Evolutionary conservation across 2,888 invertebrate genomes (phyloP), one percentile per base, ranked within the genome.

Genomic region (Laothoe populi): DNA sequence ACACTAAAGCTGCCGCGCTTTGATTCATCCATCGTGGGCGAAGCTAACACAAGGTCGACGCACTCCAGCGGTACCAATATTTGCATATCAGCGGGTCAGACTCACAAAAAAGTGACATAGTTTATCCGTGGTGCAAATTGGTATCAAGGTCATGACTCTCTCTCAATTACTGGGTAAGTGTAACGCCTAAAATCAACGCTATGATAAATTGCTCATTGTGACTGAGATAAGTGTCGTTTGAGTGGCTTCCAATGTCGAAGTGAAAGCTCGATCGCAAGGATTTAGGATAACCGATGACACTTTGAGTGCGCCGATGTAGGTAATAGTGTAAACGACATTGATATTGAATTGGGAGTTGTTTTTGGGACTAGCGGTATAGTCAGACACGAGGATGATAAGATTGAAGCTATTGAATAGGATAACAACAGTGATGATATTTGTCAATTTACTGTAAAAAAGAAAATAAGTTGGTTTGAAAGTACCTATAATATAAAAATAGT

Each of bases 131-230:
- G 83, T 87, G 90, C 86, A 81, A 88, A 92, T 86, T 80, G 81
- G 84, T 90, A 92, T 91, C 92, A 92, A 92, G 92, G 92, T 78
- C 90, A 88, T 82, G 78, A 84, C 87, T 86, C 90, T 90, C 90
- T 88, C 89, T 73, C 66, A 73, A 76, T 90, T 88, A 90, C 85
- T 91, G 79, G 92, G 92, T 92, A 89, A 92, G 90, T 92, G 88
- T 92, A 92, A 89, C 92, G 86, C 80, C 83, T 83, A 84, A 89
- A 88, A 87, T 86, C 83, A 84, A 86, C 84, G 58, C 80, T 86
- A 88, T 90, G 92, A 92, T 92, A 90, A 88, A 92, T 92, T 86
- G 85, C 78, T 87, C 84, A 92, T 91, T 92, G 91, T 92, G 77
- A 77, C 80, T 79, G 79, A 84, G 91, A 90, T 91, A 90, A 88